A percentile compares a stretch with the other conserved stretches of the same genome.
Evolutionary conservation across 2,113 vertebrate species (phyloP).

Genomic region (Xiphophorus couchianus): DNA sequence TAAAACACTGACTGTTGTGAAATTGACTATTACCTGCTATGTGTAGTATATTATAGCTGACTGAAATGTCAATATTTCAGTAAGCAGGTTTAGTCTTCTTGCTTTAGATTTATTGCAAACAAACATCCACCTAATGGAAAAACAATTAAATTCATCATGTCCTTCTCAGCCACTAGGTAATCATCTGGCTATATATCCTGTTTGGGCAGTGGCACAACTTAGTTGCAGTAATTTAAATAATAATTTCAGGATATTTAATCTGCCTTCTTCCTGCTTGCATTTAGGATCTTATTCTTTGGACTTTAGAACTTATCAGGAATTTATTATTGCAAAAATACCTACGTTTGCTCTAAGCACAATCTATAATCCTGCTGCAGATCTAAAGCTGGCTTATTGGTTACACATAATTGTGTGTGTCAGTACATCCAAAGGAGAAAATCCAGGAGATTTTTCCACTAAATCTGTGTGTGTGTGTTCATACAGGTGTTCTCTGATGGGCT

Average conservation of each 20-base stretch:
- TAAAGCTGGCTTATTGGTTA: neutral
- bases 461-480: slow-evolving; percentile 37
- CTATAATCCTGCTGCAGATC: neutral
- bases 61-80: neutral
- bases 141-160: neutral
- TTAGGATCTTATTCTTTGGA: neutral
- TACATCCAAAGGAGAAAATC: neutral
- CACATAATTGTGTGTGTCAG: neutral
- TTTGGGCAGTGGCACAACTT: neutral
- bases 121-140: neutral
- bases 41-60: no score
- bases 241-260: neutral
- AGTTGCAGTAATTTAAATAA: neutral
- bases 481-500: slow-evolving; percentile 98
- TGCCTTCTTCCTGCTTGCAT: neutral
- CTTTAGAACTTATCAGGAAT: neutral
- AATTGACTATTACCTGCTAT: neutral
- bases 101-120: neutral
- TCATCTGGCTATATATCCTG: neutral
- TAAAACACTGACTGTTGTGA: no score
- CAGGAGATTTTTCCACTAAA: neutral
- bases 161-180: neutral
- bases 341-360: neutral
- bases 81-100: neutral
- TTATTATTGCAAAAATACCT: neutral